Conservation (phyloP, 1,140 invertebrate species). For the Penaeus vannamei region DNA sequence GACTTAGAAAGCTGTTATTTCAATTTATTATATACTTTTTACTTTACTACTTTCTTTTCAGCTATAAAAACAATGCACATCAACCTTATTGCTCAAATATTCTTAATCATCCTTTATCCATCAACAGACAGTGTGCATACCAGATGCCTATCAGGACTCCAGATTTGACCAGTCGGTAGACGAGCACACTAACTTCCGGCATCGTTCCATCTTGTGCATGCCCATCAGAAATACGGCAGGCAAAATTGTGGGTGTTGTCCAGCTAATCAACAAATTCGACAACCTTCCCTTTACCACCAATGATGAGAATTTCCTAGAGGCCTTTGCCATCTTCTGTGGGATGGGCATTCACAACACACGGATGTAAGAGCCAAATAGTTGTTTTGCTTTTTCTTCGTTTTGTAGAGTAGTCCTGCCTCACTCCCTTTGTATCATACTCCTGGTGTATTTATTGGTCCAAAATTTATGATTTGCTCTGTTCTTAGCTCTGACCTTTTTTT, state of each 20-base stretch:
- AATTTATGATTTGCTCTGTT: slow-evolving; percentile 68
- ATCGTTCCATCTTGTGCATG: slow-evolving; percentile 91
- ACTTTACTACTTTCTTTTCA: background rate
- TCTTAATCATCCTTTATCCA: background rate
- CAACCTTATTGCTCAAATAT: background rate
- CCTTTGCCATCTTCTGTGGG: slow-evolving; percentile 97
- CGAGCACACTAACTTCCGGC: slow-evolving; percentile 83
- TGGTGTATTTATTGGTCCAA: background rate
- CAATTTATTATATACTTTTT: too few relatives aligned
- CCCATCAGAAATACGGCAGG: slow-evolving; percentile 91
- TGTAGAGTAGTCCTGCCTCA: too few relatives aligned
- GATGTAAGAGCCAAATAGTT: slow-evolving; percentile 77
- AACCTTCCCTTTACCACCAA: slow-evolving; percentile 90
- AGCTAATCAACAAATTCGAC: slow-evolving; percentile 91
- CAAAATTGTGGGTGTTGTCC: slow-evolving; percentile 93
- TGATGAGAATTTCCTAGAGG: slow-evolving; percentile 94
- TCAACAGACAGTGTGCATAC: slow-evolving; percentile 86
- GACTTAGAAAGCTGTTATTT: too few relatives aligned
- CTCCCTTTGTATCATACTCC: too few relatives aligned
- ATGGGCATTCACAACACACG: slow-evolving; percentile 98
- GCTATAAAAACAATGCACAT: background rate
- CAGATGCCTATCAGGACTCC: slow-evolving; percentile 91
- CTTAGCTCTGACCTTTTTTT: slow-evolving; percentile 36
- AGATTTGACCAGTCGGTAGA: slow-evolving; percentile 92
- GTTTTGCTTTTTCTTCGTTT: background rate